Evolutionary conservation across 2,797 vertebrate genomes (phyloP).

Genomic region (Podargus strigoides): DNA sequence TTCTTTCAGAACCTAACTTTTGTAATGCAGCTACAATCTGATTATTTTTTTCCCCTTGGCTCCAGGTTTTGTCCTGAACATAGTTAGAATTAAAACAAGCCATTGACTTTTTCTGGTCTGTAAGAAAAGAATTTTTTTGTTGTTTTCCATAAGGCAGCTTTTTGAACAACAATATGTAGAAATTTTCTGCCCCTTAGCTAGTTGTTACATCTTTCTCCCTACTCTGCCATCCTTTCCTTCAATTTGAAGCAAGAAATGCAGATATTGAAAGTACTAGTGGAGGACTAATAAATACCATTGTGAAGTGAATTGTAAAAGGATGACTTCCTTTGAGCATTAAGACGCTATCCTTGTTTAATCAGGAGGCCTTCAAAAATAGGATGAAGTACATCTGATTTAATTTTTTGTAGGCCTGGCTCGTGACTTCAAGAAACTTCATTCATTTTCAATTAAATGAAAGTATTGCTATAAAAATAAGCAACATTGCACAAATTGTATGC

Average conservation of each 20-base stretch:
- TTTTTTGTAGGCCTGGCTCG: not conserved
- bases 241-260: not conserved
- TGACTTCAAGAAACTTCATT: not conserved
- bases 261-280: not conserved
- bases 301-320: not conserved
- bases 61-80: not conserved
- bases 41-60: not conserved
- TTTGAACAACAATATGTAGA: not conserved
- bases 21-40: not conserved
- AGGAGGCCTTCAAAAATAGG: not conserved
- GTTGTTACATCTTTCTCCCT: not conserved
- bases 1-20: not conserved
- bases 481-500: not conserved
- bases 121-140: not conserved
- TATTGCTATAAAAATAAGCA: not conserved
- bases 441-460: not conserved
- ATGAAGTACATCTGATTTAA: not conserved
- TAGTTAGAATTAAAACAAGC: not conserved
- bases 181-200: no score
- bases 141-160: not conserved
- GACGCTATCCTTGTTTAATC: not conserved
- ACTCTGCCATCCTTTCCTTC: not conserved
- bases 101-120: not conserved
- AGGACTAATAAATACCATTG: not conserved
- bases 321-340: not conserved